Conservation (phyloP, 1,140 invertebrate genomes). For the Euura lappo region DNA sequence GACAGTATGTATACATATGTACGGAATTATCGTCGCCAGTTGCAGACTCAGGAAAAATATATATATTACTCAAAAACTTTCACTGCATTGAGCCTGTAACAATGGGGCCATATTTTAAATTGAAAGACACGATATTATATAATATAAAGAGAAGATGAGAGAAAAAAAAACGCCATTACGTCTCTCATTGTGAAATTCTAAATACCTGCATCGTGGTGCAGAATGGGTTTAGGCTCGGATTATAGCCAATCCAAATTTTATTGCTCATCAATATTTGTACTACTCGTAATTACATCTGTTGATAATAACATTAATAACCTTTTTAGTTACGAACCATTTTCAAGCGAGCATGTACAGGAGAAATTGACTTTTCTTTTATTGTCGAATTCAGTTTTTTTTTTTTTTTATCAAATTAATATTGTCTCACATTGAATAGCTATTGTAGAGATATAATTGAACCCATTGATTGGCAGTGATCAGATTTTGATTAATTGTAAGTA, state of each 20-base stretch:
- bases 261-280: slow-evolving; percentile 55
- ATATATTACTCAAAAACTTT: slow-evolving; percentile 26
- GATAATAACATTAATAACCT: neutral
- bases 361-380: neutral
- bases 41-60: slow-evolving; percentile 52
- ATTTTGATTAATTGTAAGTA: neutral
- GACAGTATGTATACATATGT: slow-evolving; percentile 21
- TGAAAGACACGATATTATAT: slow-evolving; percentile 22
- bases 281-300: slow-evolving; percentile 42
- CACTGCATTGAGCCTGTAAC: slow-evolving; percentile 53
- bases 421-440: no score
- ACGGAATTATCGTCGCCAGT: slow-evolving; percentile 42
- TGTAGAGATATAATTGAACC: no score
- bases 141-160: slow-evolving; percentile 9
- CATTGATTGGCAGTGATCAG: no score
- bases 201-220: slow-evolving; percentile 50
- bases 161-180: slow-evolving; percentile 31
- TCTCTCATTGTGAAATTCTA: slow-evolving; percentile 55
- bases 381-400: no score
- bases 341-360: neutral
- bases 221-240: slow-evolving; percentile 37
- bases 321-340: neutral
- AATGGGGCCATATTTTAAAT: slow-evolving; percentile 58
- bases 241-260: slow-evolving; percentile 50
- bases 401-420: no score